Evolutionary conservation across 2,797 vertebrate genomes (phyloP).

Genomic region (Pitangus sulphuratus): DNA sequence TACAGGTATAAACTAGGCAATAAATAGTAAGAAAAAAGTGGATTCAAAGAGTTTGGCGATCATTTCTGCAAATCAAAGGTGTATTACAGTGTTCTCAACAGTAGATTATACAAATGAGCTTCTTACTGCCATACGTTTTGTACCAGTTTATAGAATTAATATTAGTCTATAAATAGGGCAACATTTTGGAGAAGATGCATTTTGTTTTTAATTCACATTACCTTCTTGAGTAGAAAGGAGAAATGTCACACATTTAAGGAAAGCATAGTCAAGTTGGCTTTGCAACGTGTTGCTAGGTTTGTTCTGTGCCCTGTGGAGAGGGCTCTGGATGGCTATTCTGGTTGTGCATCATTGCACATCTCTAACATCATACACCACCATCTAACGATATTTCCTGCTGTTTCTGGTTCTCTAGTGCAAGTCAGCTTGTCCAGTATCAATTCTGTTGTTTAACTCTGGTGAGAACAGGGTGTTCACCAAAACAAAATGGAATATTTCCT

Average conservation of each 20-base stretch:
- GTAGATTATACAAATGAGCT: not conserved
- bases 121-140: not conserved
- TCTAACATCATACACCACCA: not conserved
- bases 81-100: not conserved
- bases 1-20: not conserved
- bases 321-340: not conserved
- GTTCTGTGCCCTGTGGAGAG: not conserved
- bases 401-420: not conserved
- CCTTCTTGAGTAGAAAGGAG: not conserved
- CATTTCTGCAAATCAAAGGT: not conserved
- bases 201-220: not conserved
- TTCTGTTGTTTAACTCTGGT: not conserved
- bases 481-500: not conserved
- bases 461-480: not conserved
- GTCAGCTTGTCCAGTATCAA: not conserved
- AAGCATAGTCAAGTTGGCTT: not conserved
- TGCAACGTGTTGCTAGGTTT: not conserved
- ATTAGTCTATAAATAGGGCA: not conserved
- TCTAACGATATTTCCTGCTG: not conserved
- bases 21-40: not conserved
- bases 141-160: not conserved
- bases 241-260: not conserved
- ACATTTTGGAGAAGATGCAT: not conserved
- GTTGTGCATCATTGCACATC: not conserved
- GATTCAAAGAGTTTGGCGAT: not conserved